Base-by-base conservation (phyloP, 2,113 vertebrate genomes). In the Etheostoma spectabile region DNA sequence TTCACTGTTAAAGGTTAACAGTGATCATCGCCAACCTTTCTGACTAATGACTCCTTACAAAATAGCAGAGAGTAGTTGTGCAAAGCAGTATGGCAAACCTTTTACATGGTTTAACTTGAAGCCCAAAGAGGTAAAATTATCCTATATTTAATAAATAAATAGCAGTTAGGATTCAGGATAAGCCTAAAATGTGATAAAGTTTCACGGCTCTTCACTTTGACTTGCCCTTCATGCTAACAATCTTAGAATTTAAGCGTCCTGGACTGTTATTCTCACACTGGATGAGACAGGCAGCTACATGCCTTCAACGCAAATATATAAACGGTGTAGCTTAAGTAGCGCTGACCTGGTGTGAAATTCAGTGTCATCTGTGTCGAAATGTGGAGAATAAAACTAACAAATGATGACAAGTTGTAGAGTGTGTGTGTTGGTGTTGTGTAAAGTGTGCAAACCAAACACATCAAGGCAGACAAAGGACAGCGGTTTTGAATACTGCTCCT, bases 331-430 rank as follows among this genome's bases (percentile, higher is more conserved):
- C 38, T 57, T 7, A 35, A 62, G 22, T 19, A 3, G 38, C n/a
- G 52, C 59, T 52, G 64, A 64, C 42, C 3, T 33, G 4, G 11
- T 64, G 56, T 48, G 30, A 56, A 56, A 86, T 83, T 12, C 30
- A 70, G 18, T 30, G 11, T 38, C 42, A 78, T 71, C 48, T 48
- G 45, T 27, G 19, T 12, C 55, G 33, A 65, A 63, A 19, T 27
- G 22, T 14, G n/a, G 6, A n/a, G 46, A 33, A 59, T 16, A 22
- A 30, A 48, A 14, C 64, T 62, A 55, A 77, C 60, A n/a, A 33
- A 69, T 55, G n/a, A 11, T 46, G 22, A 52, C 22, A 56, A 66
- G 52, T 72, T 42, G 33, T 52, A 0, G 22, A 57, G 53, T 69
- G 65, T 22, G 21, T 22, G 53, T 33, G 56, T 61, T 16, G 19